A percentile compares a stretch with the other conserved stretches of the same genome.
Evolutionary conservation across 2,888 invertebrate species (phyloP).

Genomic region (Spialia ferax): DNA sequence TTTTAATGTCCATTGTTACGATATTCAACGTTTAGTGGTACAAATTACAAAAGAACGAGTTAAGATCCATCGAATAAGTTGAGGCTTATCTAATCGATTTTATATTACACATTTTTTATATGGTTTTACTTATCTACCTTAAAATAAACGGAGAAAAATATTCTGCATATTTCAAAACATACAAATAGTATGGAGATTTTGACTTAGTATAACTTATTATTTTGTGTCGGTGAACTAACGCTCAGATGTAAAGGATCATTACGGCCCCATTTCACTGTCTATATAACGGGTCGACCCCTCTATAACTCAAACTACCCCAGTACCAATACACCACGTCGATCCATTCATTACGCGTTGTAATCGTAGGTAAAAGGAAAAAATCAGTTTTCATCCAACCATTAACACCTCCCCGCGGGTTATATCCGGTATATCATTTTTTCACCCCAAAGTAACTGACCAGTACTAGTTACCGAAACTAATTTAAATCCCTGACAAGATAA

Average conservation of each 20-base stretch:
- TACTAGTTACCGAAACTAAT: conserved; percentile 58
- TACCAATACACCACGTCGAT: conserved; percentile 51
- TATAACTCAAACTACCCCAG: conserved; percentile 52
- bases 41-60: not conserved
- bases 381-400: conserved; percentile 63
- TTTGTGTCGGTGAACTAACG: conserved; percentile 1
- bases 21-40: not conserved
- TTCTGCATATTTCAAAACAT: not conserved
- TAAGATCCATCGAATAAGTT: not conserved
- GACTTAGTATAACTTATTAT: conserved; percentile 4
- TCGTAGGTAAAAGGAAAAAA: conserved; percentile 57
- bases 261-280: conserved; percentile 14
- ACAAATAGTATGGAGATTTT: not conserved
- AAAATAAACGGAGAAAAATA: too few relatives aligned
- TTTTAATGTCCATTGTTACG: conserved; percentile 27
- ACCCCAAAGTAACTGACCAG: conserved; percentile 63
- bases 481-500: conserved; percentile 65
- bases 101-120: not conserved
- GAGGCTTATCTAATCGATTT: not conserved
- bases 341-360: conserved; percentile 58
- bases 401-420: conserved; percentile 72
- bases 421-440: conserved; percentile 75
- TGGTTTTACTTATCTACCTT: not conserved
- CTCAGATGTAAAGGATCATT: conserved; percentile 27
- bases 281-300: conserved; percentile 29